phyloP scores from a whole-genome alignment of 2,113 vertebrate genomes.

The Uropsilus gracilis region DNA sequence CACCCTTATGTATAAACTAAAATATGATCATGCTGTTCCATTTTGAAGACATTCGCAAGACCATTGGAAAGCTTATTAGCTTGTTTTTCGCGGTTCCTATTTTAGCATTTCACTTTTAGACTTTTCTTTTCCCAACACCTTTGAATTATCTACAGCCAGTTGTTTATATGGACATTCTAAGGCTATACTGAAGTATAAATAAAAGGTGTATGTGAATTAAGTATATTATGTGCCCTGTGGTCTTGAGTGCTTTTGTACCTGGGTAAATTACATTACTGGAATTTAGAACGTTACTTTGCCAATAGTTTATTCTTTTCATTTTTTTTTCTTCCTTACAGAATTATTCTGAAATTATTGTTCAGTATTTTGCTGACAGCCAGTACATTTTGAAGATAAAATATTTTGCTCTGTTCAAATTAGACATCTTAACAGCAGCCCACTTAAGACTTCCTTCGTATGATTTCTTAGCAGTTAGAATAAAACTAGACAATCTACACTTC shows the following conservation, averaged over 20 bases:
- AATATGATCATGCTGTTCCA: background rate
- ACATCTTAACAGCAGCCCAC: conserved; percentile 5
- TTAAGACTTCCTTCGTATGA: background rate
- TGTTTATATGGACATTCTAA: background rate
- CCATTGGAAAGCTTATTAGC: background rate
- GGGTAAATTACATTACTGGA: background rate
- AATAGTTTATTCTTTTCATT: background rate
- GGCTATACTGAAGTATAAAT: background rate
- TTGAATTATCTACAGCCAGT: background rate
- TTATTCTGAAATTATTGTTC: conserved; percentile 42
- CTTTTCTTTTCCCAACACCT: background rate
- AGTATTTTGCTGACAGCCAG: background rate
- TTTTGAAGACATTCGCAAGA: background rate
- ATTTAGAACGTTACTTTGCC: background rate
- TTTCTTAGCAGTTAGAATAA: background rate
- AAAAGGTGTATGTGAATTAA: background rate
- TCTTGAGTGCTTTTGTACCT: conserved; percentile 25
- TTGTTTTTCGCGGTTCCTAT: background rate
- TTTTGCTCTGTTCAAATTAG: conserved; percentile 2
- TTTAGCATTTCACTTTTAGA: background rate
- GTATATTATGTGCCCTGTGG: background rate
- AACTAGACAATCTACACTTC: background rate
- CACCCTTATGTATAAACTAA: background rate
- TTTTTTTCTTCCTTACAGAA: conserved; percentile 30
- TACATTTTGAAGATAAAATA: conserved; percentile 19